These are phyloP conservation scores for Ormyrus labotus DNA, from an alignment of 2,888 invertebrate genomes.

Conservation along the genomic window DNA sequence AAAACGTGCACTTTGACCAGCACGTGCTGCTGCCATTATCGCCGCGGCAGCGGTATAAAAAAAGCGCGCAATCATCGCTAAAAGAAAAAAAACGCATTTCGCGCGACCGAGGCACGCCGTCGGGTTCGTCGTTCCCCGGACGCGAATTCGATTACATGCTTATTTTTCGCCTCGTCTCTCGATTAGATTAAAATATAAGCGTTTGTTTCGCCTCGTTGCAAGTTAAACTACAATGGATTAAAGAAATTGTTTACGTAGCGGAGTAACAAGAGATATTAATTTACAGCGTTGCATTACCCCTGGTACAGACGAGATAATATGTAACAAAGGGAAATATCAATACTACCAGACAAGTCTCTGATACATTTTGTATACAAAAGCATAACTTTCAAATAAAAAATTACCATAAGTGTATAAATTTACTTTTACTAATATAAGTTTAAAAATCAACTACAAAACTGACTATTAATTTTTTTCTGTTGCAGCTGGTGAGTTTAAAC, in stretches of 20 bases:
- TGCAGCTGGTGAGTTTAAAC: constrained; percentile 45
- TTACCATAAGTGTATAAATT: background rate
- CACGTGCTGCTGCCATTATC: constrained; percentile 11
- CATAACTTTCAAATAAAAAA: too few species aligned
- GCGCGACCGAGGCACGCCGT: background rate
- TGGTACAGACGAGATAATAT: too few species aligned
- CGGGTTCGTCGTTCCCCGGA: background rate
- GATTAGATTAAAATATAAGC: background rate
- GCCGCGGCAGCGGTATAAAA: background rate
- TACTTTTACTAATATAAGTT: background rate
- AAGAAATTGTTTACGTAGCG: too few species aligned
- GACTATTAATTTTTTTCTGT: constrained; percentile 28
- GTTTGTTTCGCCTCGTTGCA: background rate
- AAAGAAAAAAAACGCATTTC: constrained; percentile 7
- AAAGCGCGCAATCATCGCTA: constrained; percentile 23
- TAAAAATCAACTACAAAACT: background rate
- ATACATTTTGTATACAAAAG: too few species aligned
- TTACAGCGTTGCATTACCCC: too few species aligned
- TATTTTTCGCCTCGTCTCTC: background rate
- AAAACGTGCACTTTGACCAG: constrained; percentile 31
- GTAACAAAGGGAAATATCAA: too few species aligned
- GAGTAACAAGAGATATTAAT: too few species aligned
- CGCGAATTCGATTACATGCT: background rate
- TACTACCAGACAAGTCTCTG: too few species aligned
- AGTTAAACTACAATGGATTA: too few species aligned